Conservation (phyloP, 2,113 vertebrate genomes). For the Grammomys dolichurus region DNA sequence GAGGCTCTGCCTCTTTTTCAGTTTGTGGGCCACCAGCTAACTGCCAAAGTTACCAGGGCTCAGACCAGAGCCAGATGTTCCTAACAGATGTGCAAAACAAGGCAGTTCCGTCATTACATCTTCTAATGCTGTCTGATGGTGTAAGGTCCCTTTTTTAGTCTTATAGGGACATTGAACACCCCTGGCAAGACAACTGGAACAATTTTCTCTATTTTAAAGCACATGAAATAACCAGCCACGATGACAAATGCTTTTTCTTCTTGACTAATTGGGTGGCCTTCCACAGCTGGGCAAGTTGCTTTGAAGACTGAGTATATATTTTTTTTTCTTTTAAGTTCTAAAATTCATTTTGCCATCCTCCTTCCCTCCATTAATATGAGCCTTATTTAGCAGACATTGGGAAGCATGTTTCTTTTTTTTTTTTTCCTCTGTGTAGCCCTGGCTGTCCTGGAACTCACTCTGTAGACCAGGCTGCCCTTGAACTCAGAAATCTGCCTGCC, state of each 20-base stretch:
- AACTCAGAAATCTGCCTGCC: no score
- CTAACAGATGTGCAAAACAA: constrained; percentile 72
- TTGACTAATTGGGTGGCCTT: constrained; percentile 81
- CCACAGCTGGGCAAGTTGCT: constrained; percentile 69
- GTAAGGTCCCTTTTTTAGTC: constrained; percentile 47
- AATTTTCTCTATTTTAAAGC: constrained; percentile 75
- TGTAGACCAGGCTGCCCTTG: no score
- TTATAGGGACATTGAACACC: constrained; percentile 43
- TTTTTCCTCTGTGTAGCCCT: no score
- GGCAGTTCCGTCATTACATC: constrained; percentile 53
- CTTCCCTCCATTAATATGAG: background rate
- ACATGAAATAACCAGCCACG: constrained; percentile 65
- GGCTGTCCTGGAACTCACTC: no score
- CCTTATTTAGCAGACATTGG: background rate
- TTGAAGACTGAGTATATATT: constrained; percentile 57
- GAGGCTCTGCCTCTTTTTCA: constrained; percentile 37
- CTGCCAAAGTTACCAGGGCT: constrained; percentile 62
- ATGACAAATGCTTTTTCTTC: constrained; percentile 60
- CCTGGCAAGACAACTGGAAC: constrained; percentile 59
- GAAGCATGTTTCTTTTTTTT: background rate
- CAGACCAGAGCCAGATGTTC: constrained; percentile 66
- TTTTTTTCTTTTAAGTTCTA: constrained; percentile 47
- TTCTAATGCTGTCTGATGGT: constrained; percentile 51
- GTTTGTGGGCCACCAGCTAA: constrained; percentile 57
- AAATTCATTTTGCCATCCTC: constrained; percentile 25